phyloP scores from a whole-genome alignment of 2,797 vertebrate genomes.

The Phaenicophaeus curvirostris region DNA sequence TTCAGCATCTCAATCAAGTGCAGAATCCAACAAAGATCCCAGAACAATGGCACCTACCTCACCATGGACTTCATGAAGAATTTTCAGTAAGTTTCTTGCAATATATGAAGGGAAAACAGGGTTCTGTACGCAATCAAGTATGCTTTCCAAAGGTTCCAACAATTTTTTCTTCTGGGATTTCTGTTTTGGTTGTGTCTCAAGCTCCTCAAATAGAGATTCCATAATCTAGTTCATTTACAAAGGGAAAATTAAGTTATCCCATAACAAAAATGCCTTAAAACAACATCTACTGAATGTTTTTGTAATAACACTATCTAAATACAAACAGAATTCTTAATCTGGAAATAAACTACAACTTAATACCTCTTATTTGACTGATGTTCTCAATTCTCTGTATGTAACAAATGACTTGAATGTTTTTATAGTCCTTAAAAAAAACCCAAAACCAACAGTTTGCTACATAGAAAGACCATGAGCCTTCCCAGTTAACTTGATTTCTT shows the following conservation, averaged over 20 bases:
- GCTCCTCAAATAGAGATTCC: conserved; percentile 77
- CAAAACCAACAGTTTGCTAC: neutral
- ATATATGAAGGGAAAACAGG: conserved; percentile 85
- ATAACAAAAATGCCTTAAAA: neutral
- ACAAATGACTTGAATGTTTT: neutral
- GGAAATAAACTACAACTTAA: neutral
- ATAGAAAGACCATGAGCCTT: neutral
- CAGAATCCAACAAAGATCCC: neutral
- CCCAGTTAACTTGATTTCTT: neutral
- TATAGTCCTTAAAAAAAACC: neutral
- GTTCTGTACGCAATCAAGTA: conserved; percentile 78
- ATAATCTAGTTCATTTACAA: conserved; percentile 79
- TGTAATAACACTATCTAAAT: neutral
- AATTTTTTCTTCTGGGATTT: conserved; percentile 76
- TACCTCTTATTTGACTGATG: neutral
- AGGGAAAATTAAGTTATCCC: neutral
- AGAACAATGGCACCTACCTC: conserved; percentile 77
- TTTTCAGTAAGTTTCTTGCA: conserved; percentile 79
- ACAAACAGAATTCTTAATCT: neutral
- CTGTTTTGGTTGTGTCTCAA: conserved; percentile 49
- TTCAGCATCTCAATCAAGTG: neutral
- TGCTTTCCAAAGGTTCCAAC: conserved; percentile 75
- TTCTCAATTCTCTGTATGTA: neutral
- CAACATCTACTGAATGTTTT: neutral
- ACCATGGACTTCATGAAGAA: conserved; percentile 81